phyloP scores from a whole-genome alignment of 2,888 invertebrate species.

The Leistus spinibarbis region DNA sequence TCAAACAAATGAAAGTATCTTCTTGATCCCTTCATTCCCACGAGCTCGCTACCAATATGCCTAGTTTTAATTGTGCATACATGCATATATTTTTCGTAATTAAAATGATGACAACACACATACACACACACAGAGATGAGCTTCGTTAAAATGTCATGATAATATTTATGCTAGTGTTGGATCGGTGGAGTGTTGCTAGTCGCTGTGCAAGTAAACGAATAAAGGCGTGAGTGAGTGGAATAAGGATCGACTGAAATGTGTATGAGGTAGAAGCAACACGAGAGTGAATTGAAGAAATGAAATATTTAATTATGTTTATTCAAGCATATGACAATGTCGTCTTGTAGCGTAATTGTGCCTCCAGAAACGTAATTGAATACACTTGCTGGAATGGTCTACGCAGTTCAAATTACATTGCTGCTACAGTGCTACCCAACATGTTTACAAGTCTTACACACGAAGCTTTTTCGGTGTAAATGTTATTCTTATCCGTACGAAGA shows the following conservation, averaged over 20 bases:
- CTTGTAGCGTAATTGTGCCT: conserved; percentile 36
- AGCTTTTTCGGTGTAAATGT: too few species aligned
- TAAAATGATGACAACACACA: conserved; percentile 12
- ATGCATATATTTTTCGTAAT: neutral
- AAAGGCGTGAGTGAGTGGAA: neutral
- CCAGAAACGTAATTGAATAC: conserved; percentile 35
- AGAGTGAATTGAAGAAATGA: conserved; percentile 24
- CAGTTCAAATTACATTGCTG: conserved; percentile 33
- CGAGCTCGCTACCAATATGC: neutral
- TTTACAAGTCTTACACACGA: too few species aligned
- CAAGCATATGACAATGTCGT: conserved; percentile 38
- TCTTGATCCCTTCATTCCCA: neutral
- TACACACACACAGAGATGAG: neutral
- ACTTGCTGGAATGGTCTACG: conserved; percentile 28
- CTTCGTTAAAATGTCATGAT: conserved; percentile 18
- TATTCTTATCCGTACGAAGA: too few species aligned
- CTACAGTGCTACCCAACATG: neutral
- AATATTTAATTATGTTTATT: conserved; percentile 37
- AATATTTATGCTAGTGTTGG: conserved; percentile 9
- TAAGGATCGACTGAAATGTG: neutral
- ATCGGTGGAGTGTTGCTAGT: neutral
- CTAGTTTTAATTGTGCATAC: conserved; percentile 12
- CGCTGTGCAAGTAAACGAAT: neutral
- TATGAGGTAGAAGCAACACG: neutral
- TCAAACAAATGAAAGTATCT: neutral